Evolutionary conservation across 2,888 invertebrate species (phyloP).

Genomic region (Heliconius charithonia): DNA sequence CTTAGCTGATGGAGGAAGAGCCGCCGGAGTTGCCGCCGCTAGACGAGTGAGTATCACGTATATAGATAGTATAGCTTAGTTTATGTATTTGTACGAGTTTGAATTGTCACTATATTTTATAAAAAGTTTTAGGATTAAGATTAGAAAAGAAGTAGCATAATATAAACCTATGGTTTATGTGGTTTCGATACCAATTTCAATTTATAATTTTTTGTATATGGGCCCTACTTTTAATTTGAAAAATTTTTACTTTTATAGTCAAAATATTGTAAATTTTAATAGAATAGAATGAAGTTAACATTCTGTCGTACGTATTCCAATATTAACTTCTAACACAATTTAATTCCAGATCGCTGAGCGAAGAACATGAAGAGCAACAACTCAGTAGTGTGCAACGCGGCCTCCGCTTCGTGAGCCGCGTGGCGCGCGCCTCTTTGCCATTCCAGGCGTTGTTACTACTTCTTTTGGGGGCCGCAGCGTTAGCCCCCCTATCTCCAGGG

Average conservation of each 20-base stretch:
- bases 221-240: too few species aligned
- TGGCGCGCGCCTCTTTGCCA: slow-evolving; percentile 95
- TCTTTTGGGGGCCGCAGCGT: slow-evolving; percentile 95
- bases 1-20: slow-evolving; percentile 75
- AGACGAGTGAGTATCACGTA: slow-evolving; percentile 69
- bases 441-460: slow-evolving; percentile 97
- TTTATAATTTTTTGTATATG: too few species aligned
- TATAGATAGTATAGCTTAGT: slow-evolving; percentile 30
- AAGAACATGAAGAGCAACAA: slow-evolving; percentile 61
- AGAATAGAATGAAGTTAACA: too few species aligned
- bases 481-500: slow-evolving; percentile 93
- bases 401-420: slow-evolving; percentile 93
- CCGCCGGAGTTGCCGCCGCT: slow-evolving; percentile 74
- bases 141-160: too few species aligned
- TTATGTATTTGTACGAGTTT: slow-evolving; percentile 1
- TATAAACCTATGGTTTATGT: background rate
- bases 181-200: background rate
- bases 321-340: background rate
- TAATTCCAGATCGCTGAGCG: slow-evolving; percentile 61
- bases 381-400: slow-evolving; percentile 85
- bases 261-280: too few species aligned
- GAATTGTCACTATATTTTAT: slow-evolving; percentile 6
- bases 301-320: too few species aligned
- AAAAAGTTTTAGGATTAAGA: too few species aligned
- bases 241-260: too few species aligned